Percentiles rank a stretch among this genome's conserved stretches.
Conservation (phyloP, 2,797 vertebrate genomes). For the Schizothorax lantsangensis region DNA sequence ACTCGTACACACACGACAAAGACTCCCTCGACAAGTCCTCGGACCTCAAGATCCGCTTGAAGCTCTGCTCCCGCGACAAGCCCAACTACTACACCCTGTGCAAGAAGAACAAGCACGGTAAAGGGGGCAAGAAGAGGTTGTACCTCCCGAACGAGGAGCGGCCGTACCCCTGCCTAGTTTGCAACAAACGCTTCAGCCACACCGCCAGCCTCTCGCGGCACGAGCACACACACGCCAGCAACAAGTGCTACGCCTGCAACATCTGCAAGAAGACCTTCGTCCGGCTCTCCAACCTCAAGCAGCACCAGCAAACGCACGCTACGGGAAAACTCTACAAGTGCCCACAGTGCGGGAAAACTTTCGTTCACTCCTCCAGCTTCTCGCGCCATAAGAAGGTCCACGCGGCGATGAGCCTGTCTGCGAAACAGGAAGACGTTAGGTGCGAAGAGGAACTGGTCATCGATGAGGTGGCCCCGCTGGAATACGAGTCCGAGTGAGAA, state of each 20-base stretch:
- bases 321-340: constrained; percentile 76
- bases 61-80: constrained; percentile 80
- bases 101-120: constrained; percentile 78
- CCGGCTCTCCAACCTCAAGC: constrained; percentile 67
- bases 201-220: constrained; percentile 72
- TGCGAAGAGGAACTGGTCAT: constrained; percentile 63
- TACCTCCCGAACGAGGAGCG: constrained; percentile 47
- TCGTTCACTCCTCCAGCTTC: constrained; percentile 81
- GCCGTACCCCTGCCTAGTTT: constrained; percentile 68
- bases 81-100: constrained; percentile 82
- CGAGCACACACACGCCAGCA: constrained; percentile 68
- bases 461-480: constrained; percentile 77
- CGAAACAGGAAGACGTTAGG: constrained; percentile 48
- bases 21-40: constrained; percentile 77
- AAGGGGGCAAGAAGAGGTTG: constrained; percentile 56
- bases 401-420: constrained; percentile 66
- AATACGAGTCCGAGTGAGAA: constrained; percentile 78
- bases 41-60: constrained; percentile 83
- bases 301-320: constrained; percentile 69
- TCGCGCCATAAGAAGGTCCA: constrained; percentile 81
- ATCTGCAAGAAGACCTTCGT: constrained; percentile 65
- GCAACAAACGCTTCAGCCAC: constrained; percentile 73
- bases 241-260: constrained; percentile 62
- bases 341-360: constrained; percentile 77
- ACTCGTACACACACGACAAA: constrained; percentile 76